These are phyloP conservation scores for Brachylomia viminalis DNA, from an alignment of 2,888 invertebrate genomes.

Conservation along the genomic window DNA sequence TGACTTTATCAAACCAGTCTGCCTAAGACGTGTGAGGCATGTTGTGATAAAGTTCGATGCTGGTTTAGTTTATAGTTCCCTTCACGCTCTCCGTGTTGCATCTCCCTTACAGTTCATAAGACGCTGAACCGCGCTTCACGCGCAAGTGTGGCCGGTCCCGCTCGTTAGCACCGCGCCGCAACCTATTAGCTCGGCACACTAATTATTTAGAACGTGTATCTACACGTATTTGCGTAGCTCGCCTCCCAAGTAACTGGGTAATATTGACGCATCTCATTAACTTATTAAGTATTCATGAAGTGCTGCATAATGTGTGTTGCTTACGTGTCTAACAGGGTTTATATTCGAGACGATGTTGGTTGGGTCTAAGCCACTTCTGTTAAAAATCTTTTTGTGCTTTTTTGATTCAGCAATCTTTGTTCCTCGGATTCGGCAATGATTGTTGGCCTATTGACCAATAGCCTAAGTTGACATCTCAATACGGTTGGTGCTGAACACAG, in stretches of 20 bases:
- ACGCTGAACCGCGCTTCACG: conserved; percentile 60
- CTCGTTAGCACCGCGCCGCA: conserved; percentile 61
- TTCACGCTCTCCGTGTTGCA: conserved; percentile 13
- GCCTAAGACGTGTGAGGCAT: too few species aligned
- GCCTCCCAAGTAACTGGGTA: conserved; percentile 44
- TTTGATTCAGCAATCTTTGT: not conserved
- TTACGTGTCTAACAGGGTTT: conserved; percentile 10
- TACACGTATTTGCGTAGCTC: conserved; percentile 56
- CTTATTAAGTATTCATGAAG: conserved; percentile 56
- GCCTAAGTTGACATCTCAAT: not conserved
- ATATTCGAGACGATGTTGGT: not conserved
- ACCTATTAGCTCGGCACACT: conserved; percentile 59
- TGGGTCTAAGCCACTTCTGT: not conserved
- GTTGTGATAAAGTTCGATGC: not conserved
- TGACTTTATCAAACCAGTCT: too few species aligned
- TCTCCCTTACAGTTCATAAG: conserved; percentile 59
- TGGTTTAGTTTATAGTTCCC: not conserved
- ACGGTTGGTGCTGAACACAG: not conserved
- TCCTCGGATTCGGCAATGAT: not conserved
- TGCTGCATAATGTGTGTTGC: conserved; percentile 46
- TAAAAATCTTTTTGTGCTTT: not conserved
- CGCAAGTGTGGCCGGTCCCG: conserved; percentile 61
- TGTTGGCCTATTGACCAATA: not conserved
- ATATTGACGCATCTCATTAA: conserved; percentile 60
- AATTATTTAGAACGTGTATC: conserved; percentile 56